Evolutionary conservation across 2,113 vertebrate genomes (phyloP).

Genomic region (Tragelaphus strepsiceros): DNA sequence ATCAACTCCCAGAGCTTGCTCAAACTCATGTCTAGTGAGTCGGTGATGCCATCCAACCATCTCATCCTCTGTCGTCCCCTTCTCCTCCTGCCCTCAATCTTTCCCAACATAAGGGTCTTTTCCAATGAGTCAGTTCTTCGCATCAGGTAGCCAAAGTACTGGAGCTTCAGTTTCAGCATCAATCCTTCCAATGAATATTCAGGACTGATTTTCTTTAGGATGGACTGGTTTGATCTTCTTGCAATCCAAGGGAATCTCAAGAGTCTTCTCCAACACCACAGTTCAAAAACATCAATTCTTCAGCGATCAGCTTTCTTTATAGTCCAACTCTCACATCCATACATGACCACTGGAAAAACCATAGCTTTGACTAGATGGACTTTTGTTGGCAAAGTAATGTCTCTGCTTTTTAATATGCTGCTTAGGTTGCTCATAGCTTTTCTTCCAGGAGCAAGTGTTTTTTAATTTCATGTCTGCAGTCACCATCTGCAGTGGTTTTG

Average conservation of each 20-base stretch:
- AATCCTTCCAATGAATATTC: not conserved
- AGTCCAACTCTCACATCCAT: not conserved
- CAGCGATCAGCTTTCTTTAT: not conserved
- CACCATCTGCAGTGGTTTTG: not conserved
- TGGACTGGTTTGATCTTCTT: not conserved
- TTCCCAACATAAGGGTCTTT: not conserved
- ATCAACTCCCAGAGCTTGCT: not conserved
- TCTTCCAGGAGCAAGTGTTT: not conserved
- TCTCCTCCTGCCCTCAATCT: not conserved
- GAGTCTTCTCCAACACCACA: not conserved
- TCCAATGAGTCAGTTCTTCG: not conserved
- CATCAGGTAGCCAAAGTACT: not conserved
- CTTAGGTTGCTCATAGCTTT: not conserved
- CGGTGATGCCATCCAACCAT: not conserved
- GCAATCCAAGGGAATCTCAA: not conserved
- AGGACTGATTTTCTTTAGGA: not conserved
- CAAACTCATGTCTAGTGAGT: not conserved
- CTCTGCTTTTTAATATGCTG: not conserved
- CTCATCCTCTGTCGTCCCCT: not conserved
- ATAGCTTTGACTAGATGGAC: not conserved
- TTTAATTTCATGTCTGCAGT: not conserved
- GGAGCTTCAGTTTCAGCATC: not conserved
- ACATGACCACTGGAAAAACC: not conserved
- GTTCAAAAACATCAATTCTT: not conserved
- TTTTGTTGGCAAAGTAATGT: not conserved